Evolutionary conservation across 2,797 vertebrate genomes (phyloP).

Genomic region (Hyperoplus lanceolatus): DNA sequence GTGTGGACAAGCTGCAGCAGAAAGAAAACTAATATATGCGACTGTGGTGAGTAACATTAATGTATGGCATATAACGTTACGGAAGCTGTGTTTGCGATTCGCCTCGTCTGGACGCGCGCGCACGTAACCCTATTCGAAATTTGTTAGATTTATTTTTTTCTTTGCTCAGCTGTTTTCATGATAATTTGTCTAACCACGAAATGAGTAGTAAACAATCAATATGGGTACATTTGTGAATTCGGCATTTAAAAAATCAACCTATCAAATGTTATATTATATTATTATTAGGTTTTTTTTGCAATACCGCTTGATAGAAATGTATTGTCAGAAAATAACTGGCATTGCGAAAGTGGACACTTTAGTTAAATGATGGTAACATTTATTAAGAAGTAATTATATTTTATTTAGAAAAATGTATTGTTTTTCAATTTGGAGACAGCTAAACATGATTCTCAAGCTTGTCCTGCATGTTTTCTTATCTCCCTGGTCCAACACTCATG

Average conservation of each 20-base stretch:
- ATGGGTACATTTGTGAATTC: neutral
- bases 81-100: neutral
- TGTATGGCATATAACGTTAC: neutral
- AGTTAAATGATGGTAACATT: rapidly evolving
- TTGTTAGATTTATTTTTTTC: neutral
- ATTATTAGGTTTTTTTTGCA: too few relatives aligned
- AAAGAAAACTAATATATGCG: conserved; percentile 57
- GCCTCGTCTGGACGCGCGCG: neutral
- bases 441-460: too few relatives aligned
- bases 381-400: too few relatives aligned
- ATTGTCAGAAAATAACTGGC: neutral
- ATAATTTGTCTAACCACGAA: rapidly evolving
- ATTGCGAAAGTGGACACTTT: neutral
- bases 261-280: neutral
- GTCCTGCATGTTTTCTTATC: too few relatives aligned
- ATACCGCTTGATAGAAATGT: neutral
- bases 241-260: neutral
- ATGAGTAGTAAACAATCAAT: rapidly evolving
- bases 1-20: conserved; percentile 30
- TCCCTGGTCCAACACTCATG: too few relatives aligned
- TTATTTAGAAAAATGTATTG: too few relatives aligned
- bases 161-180: neutral
- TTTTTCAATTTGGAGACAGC: too few relatives aligned
- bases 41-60: conserved; percentile 73
- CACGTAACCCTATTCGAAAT: neutral